These are phyloP conservation scores for Melieria omissa DNA, from an alignment of 2,888 invertebrate species.

Conservation along the genomic window DNA sequence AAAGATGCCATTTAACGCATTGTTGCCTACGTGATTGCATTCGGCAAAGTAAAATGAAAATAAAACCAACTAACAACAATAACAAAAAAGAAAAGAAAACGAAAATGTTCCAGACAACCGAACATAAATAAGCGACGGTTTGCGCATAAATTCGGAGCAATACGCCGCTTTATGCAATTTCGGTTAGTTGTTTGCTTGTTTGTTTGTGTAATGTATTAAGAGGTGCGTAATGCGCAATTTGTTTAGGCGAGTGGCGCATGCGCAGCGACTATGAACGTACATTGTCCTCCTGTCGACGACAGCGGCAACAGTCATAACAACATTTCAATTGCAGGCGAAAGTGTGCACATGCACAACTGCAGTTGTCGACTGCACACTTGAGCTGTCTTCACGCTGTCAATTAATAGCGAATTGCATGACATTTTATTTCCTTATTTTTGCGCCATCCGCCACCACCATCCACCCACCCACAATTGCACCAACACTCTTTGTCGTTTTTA, in stretches of 20 bases:
- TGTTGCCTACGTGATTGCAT: not conserved
- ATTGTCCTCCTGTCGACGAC: too few species aligned
- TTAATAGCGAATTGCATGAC: slow-evolving; percentile 29
- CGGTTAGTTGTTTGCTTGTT: too few species aligned
- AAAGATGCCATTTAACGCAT: slow-evolving; percentile 4
- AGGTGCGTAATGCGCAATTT: too few species aligned
- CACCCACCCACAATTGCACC: not conserved
- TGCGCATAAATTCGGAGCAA: too few species aligned
- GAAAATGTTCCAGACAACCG: slow-evolving; percentile 13
- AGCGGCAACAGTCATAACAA: too few species aligned
- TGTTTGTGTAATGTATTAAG: too few species aligned
- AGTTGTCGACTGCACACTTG: not conserved
- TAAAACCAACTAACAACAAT: not conserved
- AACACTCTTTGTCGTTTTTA: slow-evolving; percentile 3
- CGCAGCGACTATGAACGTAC: too few species aligned
- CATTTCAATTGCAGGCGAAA: too few species aligned
- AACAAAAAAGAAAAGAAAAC: not conserved
- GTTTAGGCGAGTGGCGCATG: too few species aligned
- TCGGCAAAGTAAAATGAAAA: slow-evolving; percentile 3
- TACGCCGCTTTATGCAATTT: too few species aligned
- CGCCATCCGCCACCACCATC: not conserved
- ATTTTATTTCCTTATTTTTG: slow-evolving; percentile 25
- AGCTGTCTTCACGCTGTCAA: slow-evolving; percentile 34
- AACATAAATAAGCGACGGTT: not conserved
- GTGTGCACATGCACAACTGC: not conserved